Percentiles rank a stretch among this genome's conserved stretches.
These are phyloP conservation scores for Thelaira solivaga DNA, from an alignment of 2,888 invertebrate species.

Conservation along the genomic window DNA sequence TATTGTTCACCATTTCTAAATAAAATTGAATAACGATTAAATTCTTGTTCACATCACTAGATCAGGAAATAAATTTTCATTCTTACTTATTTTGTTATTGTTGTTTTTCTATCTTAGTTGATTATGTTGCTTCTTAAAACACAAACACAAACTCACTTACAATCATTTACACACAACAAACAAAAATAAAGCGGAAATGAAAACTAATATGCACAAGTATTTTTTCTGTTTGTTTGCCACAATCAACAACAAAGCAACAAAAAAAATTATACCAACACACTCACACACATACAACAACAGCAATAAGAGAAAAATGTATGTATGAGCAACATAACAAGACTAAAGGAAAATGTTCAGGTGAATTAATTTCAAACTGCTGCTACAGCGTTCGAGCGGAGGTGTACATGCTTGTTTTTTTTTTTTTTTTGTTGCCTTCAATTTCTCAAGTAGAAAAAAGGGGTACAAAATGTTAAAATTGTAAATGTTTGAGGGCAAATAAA, in stretches of 20 bases:
- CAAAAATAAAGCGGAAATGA: constrained; percentile 57
- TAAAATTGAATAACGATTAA: constrained; percentile 1
- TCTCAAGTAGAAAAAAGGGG: background rate
- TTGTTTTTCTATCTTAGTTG: constrained; percentile 12
- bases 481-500: constrained; percentile 61
- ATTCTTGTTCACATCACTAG: constrained; percentile 33
- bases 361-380: constrained; percentile 7
- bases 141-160: constrained; percentile 2
- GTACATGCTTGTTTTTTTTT: background rate
- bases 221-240: constrained; percentile 56
- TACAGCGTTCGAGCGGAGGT: background rate
- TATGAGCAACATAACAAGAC: background rate
- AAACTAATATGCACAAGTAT: constrained; percentile 55
- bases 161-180: constrained; percentile 1
- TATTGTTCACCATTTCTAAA: too few species aligned
- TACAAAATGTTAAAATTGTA: constrained; percentile 31
- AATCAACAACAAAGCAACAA: constrained; percentile 34
- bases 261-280: background rate
- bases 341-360: constrained; percentile 20
- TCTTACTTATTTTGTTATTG: constrained; percentile 38
- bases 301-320: constrained; percentile 8
- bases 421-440: background rate
- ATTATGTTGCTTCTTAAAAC: background rate
- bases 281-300: constrained; percentile 23
- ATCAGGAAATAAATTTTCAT: constrained; percentile 52